These are phyloP conservation scores for Gobio gobio DNA, from an alignment of 2,113 vertebrate species.

Conservation along the genomic window DNA sequence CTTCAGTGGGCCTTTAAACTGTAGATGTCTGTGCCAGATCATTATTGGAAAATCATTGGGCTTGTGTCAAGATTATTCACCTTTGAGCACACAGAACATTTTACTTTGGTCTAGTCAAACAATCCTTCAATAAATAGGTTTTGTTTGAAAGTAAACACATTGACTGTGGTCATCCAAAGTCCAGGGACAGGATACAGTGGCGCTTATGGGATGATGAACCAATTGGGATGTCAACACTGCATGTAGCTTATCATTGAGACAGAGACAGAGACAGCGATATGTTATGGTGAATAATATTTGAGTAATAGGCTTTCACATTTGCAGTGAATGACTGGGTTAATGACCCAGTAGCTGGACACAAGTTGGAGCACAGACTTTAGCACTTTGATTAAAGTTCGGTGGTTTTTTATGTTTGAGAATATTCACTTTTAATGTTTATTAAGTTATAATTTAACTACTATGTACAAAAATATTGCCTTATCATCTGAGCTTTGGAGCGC, in stretches of 20 bases:
- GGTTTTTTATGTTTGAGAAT: conserved; percentile 4
- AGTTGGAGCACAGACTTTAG: conserved; percentile 16
- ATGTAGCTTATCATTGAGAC: conserved; percentile 16
- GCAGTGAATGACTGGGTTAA: conserved; percentile 18
- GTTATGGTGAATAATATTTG: neutral
- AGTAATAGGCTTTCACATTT: neutral
- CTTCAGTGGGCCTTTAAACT: neutral
- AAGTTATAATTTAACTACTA: neutral
- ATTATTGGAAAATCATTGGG: conserved; percentile 38
- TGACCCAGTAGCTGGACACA: neutral
- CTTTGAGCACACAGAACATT: conserved; percentile 46
- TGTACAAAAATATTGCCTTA: neutral
- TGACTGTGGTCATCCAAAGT: conserved; percentile 48
- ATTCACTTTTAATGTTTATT: neutral
- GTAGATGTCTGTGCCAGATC: neutral
- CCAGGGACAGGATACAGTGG: conserved; percentile 50
- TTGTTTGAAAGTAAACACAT: conserved; percentile 41
- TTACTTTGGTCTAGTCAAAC: conserved; percentile 50
- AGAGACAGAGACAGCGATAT: neutral
- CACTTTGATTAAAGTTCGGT: neutral
- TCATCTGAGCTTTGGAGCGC: neutral
- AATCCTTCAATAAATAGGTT: conserved; percentile 44
- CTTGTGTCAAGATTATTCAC: conserved; percentile 41
- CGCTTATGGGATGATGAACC: neutral
- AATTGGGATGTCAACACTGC: conserved; percentile 1